Evolutionary conservation across 1,140 invertebrate species (phyloP), one percentile per base, ranked within the genome.

Genomic region (Apis florea): DNA sequence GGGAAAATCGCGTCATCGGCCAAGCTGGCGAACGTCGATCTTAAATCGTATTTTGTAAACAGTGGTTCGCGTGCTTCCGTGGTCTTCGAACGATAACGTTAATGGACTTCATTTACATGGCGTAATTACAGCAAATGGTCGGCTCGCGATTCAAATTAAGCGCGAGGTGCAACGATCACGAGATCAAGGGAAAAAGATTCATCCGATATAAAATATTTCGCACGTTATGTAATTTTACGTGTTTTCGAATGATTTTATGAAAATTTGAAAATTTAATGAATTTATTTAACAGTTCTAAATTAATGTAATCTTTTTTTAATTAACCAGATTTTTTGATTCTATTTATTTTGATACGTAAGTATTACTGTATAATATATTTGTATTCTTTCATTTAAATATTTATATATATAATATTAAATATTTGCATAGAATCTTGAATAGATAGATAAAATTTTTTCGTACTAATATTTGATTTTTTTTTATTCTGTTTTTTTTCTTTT

Each of bases 21-120:
- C 19, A 13, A 51, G 63, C 15, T 68, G 53, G 49, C 40, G 17
- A 26, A 40, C 40, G 47, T 26, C 61, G 82, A 61, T 79, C 84
- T 89, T 86, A 83, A 90, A 90, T 90, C 87, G 82, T 89, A 88
- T 85, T 90, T 91, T 83, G 84, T 89, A 91, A 91, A 91, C 90
- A 89, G 51, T 68, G 70, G 70, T 54, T 56, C 47, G 54, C 80
- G 72, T 54, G 71, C 76, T 64, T 64, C 56, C 47, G 31, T 47
- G 53, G 71, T 56, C 86, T 74, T 75, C 49, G 63, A 51, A 84
- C 86, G 85, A 87, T 88, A 87, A 88, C 69, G 86, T 84, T 88
- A 88, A 88, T 88, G 78, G 85, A 87, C 73, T n/a, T 88, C 85
- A 88, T 88, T 88, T 88, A 87, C 85, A 88, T 87, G 67, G 78